Conservation (phyloP, 2,797 vertebrate species). For the Pangasius mekongensis region DNA sequence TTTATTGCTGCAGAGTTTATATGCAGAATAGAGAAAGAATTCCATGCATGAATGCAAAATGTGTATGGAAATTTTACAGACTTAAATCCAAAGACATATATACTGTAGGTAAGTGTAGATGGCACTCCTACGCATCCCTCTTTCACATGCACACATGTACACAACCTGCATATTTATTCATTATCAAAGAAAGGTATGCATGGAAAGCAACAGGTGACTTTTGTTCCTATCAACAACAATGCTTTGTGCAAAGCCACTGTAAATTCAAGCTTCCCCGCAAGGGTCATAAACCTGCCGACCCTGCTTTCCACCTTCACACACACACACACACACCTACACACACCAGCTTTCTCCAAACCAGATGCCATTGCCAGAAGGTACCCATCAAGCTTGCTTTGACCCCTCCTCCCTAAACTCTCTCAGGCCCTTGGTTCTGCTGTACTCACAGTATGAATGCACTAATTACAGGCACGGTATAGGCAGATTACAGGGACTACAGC, state of each 20-base stretch:
- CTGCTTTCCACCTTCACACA: conserved; percentile 6
- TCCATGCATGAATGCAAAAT: too few relatives aligned
- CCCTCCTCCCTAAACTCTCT: conserved; percentile 47
- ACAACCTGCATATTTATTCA: not conserved
- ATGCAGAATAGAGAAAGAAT: not conserved
- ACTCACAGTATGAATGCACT: conserved; percentile 73
- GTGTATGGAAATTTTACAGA: not conserved
- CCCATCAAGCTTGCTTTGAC: conserved; percentile 35
- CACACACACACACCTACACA: not conserved
- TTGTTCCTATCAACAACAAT: not conserved
- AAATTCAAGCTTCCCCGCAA: not conserved
- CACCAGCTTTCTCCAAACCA: conserved; percentile 53
- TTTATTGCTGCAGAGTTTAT: not conserved
- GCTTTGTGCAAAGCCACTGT: not conserved
- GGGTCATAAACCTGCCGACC: conserved; percentile 31
- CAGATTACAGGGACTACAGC: conserved; percentile 74
- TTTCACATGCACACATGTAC: not conserved
- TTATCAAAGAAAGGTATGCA: not conserved
- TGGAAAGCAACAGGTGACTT: not conserved
- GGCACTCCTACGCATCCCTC: not conserved
- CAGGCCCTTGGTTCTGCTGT: conserved; percentile 49
- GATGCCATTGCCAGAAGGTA: conserved; percentile 54
- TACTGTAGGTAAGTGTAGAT: not conserved
- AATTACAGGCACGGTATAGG: conserved; percentile 76
- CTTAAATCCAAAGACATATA: not conserved